These are phyloP conservation scores for Hymenochirus boettgeri DNA, from an alignment of 2,113 vertebrate species.

Conservation along the genomic window DNA sequence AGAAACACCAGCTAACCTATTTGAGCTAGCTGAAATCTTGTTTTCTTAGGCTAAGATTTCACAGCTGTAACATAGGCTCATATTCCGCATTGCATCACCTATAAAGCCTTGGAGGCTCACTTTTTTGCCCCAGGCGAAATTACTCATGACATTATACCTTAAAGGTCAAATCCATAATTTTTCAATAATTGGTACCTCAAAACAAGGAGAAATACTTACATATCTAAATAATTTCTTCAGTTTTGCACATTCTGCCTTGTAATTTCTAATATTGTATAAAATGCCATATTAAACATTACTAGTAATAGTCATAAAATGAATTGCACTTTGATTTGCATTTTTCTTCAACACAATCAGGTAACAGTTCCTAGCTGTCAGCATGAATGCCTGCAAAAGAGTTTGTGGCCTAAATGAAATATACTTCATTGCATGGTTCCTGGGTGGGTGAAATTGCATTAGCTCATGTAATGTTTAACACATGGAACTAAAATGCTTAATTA, in stretches of 20 bases:
- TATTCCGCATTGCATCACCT: constrained; percentile 3
- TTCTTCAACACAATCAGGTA: constrained; percentile 1
- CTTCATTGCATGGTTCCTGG: constrained; percentile 51
- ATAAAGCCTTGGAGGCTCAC: constrained; percentile 3
- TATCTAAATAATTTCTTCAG: neutral
- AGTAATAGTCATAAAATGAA: neutral
- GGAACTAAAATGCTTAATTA: constrained; percentile 69
- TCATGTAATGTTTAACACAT: constrained; percentile 78
- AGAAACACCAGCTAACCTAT: constrained; percentile 2
- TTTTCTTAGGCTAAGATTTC: constrained; percentile 20
- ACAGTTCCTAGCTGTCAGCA: constrained; percentile 21
- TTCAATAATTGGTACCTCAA: neutral
- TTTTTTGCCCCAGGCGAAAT: constrained; percentile 2
- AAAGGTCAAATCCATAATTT: constrained; percentile 6
- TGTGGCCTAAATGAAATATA: constrained; percentile 55
- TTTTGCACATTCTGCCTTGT: neutral
- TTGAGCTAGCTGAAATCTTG: neutral
- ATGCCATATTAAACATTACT: neutral
- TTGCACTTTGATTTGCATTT: neutral
- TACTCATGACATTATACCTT: neutral
- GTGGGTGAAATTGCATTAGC: constrained; percentile 66
- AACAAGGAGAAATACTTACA: neutral
- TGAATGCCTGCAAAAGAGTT: constrained; percentile 54
- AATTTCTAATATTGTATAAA: neutral
- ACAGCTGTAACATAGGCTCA: neutral